Evolutionary conservation across 2,888 invertebrate genomes (phyloP), one percentile per base, ranked within the genome.

Genomic region (Drosophila anomalipes): DNA sequence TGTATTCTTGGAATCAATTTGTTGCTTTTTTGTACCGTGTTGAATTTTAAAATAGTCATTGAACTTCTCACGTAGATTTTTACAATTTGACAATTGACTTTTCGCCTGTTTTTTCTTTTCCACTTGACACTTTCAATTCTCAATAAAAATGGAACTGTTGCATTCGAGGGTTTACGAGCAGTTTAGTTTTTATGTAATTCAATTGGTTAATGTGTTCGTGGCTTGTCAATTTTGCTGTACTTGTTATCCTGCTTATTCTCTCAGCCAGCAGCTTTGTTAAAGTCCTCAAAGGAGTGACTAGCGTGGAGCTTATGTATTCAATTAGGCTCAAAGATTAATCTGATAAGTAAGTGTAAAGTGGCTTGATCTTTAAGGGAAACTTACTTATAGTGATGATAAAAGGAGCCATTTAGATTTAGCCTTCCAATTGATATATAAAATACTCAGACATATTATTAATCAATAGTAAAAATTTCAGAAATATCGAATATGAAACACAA

Each of bases 181-280:
- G 39, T 39, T 58, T 65, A 16, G 41, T 22, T 62, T 52, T 7
- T 65, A 14, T 49, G 60, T 35, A 53, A 61, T 73, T 77, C 59
- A 66, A 74, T 70, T 70, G 60, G 49, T 47, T 53, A 56, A 56
- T 61, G 35, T 57, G 19, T 52, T 41, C 35, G 58, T 62, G 56
- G 47, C 58, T 39, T 37, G 37, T 19, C 41, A 5, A 4, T n/a
- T 16, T n/a, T 19, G 35, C 19, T n/a, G 12, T 32, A 3, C 47
- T 61, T 39, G 39, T 51, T 60, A 51, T 41, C 16, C 26, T 12
- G 14, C 22, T 32, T 14, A 44, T 22, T 32, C n/a, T 37, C n/a
- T 47, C 35, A 26, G 28, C 28, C 44, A 16, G 26, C 60, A 49
- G 52, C 39, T 41, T 53, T 44, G 32, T 10, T 47, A 10, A 58